A percentile compares a stretch with the other conserved stretches of the same genome.
Evolutionary conservation across 2,113 vertebrate genomes (phyloP).

Genomic region (Lipotes vexillifer): DNA sequence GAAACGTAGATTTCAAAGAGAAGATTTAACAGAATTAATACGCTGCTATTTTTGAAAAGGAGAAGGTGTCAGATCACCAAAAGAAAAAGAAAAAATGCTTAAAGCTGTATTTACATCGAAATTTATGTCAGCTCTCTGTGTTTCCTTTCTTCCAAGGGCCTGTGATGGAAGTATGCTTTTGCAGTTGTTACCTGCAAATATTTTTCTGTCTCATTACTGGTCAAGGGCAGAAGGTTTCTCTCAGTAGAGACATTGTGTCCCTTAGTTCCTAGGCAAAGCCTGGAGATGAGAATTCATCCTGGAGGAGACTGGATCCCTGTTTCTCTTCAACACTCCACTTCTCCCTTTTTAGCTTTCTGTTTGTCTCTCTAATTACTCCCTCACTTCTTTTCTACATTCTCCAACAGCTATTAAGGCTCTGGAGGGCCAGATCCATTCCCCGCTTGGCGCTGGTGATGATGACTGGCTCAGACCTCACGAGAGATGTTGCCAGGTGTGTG

Average conservation of each 20-base stretch:
- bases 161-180: neutral
- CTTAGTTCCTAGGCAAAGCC: neutral
- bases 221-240: neutral
- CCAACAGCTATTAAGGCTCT: neutral
- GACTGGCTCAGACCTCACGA: neutral
- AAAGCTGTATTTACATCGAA: conserved; percentile 14
- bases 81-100: neutral
- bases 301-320: neutral
- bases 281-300: neutral
- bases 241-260: neutral
- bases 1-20: neutral
- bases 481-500: accelerated
- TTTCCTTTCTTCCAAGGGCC: neutral
- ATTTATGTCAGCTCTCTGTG: neutral
- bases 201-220: conserved; percentile 14
- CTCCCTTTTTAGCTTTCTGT: neutral
- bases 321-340: neutral
- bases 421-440: neutral
- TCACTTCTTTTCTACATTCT: neutral
- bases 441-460: neutral
- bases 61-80: conserved; percentile 52
- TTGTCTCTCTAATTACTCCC: neutral
- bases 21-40: conserved; percentile 51
- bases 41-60: conserved; percentile 33
- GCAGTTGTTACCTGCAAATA: neutral